Conservation (phyloP, 1,140 invertebrate species). For the Drosophila pallidifrons region DNA sequence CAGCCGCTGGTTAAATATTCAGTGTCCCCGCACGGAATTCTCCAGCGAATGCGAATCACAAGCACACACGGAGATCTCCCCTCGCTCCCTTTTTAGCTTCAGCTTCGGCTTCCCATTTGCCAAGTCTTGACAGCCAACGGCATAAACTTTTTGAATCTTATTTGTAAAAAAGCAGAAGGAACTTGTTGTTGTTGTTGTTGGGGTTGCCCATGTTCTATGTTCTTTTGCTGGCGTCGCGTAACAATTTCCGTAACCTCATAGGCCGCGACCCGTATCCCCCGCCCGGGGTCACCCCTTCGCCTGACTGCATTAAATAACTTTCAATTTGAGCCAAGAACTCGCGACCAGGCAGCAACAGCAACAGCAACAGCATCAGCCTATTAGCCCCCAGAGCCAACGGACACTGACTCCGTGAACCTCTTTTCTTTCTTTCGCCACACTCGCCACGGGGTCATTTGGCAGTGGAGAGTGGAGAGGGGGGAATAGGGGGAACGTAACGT, state of each 20-base stretch:
- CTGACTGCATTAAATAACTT: slow-evolving; percentile 74
- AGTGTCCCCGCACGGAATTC: slow-evolving; percentile 47
- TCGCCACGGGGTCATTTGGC: background rate
- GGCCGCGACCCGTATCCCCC: slow-evolving; percentile 30
- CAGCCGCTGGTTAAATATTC: slow-evolving; percentile 67
- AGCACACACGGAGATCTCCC: slow-evolving; percentile 15
- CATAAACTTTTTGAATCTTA: slow-evolving; percentile 81
- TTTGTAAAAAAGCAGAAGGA: slow-evolving; percentile 52
- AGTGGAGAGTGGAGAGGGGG: background rate
- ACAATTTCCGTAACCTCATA: slow-evolving; percentile 70
- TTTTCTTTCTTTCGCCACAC: slow-evolving; percentile 26
- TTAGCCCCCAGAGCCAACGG: slow-evolving; percentile 59
- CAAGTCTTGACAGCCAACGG: slow-evolving; percentile 67
- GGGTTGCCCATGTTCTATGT: slow-evolving; percentile 36
- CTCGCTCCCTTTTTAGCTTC: background rate
- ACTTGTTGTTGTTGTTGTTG: slow-evolving; percentile 32
- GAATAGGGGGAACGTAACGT: background rate
- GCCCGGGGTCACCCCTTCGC: background rate
- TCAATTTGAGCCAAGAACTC: slow-evolving; percentile 75
- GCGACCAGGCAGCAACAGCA: slow-evolving; percentile 23
- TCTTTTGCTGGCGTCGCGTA: slow-evolving; percentile 61
- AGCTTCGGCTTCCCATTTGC: slow-evolving; percentile 54
- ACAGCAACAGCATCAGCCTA: slow-evolving; percentile 41
- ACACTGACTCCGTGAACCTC: slow-evolving; percentile 18
- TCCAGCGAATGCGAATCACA: slow-evolving; percentile 48